phyloP scores from a whole-genome alignment of 2,888 invertebrate species.

The Caenorhabditis japonica region DNA sequence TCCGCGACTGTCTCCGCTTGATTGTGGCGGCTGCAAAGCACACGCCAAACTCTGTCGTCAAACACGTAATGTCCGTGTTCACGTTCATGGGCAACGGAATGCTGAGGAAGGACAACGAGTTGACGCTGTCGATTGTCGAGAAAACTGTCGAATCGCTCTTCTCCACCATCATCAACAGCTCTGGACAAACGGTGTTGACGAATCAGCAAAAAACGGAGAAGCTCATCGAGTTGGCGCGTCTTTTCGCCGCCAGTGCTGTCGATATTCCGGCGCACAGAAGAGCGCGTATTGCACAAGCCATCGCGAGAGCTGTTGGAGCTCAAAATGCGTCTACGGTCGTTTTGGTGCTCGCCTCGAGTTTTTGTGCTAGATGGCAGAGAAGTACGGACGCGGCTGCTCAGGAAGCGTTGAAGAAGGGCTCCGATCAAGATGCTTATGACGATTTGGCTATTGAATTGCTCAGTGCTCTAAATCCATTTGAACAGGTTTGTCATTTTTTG shows the following conservation, averaged over 20 bases:
- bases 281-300: constrained; percentile 77
- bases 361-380: constrained; percentile 77
- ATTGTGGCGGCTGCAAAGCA: constrained; percentile 86
- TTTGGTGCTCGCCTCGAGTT: constrained; percentile 77
- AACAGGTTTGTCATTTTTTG: constrained; percentile 57
- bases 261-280: constrained; percentile 94
- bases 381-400: constrained; percentile 57
- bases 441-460: constrained; percentile 70
- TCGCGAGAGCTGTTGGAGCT: constrained; percentile 65
- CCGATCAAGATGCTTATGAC: constrained; percentile 70
- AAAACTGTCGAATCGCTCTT: constrained; percentile 71
- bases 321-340: constrained; percentile 79
- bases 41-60: constrained; percentile 87
- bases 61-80: constrained; percentile 95
- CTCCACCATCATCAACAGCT: constrained; percentile 59
- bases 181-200: constrained; percentile 6
- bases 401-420: constrained; percentile 28
- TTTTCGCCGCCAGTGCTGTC: constrained; percentile 90
- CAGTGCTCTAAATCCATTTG: constrained; percentile 59
- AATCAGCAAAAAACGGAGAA: constrained; percentile 39
- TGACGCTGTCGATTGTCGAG: constrained; percentile 72
- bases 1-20: constrained; percentile 90
- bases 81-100: constrained; percentile 97
- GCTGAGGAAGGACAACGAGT: constrained; percentile 79
- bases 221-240: constrained; percentile 82